phyloP scores from a whole-genome alignment of 2,888 invertebrate genomes.

The Thyatira batis region DNA sequence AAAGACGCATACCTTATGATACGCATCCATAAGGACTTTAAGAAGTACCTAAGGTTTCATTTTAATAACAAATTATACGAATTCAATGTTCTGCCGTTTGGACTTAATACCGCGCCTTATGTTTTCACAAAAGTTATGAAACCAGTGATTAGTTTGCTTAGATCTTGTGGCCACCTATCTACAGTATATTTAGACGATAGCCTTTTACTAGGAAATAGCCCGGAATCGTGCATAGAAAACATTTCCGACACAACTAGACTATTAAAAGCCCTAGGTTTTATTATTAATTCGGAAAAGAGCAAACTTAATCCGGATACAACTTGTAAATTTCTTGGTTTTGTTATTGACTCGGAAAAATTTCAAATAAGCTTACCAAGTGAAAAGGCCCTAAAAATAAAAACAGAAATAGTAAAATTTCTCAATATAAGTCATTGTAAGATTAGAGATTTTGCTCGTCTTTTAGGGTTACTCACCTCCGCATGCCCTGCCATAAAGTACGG shows the following conservation, averaged over 20 bases:
- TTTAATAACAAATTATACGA: constrained; percentile 1
- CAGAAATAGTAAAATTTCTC: constrained; percentile 7
- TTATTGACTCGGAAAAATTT: neutral
- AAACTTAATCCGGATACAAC: neutral
- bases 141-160: neutral
- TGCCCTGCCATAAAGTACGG: no score
- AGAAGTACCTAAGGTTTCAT: constrained; percentile 16
- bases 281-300: constrained; percentile 4
- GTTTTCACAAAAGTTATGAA: constrained; percentile 18
- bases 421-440: neutral
- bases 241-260: neutral
- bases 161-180: constrained; percentile 3
- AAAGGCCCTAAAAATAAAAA: constrained; percentile 3
- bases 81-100: constrained; percentile 14
- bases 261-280: neutral
- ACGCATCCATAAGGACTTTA: neutral
- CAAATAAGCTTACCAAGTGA: neutral
- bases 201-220: neutral
- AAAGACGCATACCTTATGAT: neutral
- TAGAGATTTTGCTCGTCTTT: no score
- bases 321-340: constrained; percentile 4
- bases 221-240: neutral
- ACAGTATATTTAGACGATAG: constrained; percentile 7
- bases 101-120: constrained; percentile 10
- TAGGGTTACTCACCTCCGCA: no score